Conservation (phyloP, 1,140 invertebrate genomes). For the Laodelphax striatellus region DNA sequence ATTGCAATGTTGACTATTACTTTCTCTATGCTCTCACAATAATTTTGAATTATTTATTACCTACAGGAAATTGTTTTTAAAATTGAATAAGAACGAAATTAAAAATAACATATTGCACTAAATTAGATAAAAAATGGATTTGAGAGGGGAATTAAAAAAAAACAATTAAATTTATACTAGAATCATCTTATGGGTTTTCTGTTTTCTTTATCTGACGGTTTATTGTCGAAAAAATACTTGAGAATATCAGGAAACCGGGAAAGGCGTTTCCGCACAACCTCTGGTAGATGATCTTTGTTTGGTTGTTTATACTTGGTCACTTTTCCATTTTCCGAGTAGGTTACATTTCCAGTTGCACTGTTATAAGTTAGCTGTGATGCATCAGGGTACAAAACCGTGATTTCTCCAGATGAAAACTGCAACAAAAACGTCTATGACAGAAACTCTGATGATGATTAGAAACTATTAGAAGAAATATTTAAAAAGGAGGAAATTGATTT, state of each 20-base stretch:
- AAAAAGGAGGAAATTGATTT: no score
- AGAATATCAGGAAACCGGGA: background rate
- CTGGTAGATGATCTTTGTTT: background rate
- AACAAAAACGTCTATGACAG: background rate
- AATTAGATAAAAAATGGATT: no score
- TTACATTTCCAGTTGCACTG: background rate
- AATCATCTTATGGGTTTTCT: background rate
- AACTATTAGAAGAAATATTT: no score
- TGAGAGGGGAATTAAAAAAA: no score
- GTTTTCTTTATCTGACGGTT: background rate
- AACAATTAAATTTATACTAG: no score
- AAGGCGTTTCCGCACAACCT: background rate
- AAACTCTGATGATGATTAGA: no score
- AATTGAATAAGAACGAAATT: no score
- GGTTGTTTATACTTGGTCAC: background rate
- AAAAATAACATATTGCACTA: no score
- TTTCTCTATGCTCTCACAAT: no score
- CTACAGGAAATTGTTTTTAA: no score
- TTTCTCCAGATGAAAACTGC: background rate
- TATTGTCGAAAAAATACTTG: background rate
- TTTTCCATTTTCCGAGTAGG: background rate
- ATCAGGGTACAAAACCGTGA: background rate
- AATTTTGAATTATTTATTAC: no score
- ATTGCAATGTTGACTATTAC: no score
- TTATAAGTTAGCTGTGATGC: background rate